A percentile compares a stretch with the other conserved stretches of the same genome.
These are phyloP conservation scores for Rafetus swinhoei DNA, from an alignment of 2,113 vertebrate species.

Conservation along the genomic window DNA sequence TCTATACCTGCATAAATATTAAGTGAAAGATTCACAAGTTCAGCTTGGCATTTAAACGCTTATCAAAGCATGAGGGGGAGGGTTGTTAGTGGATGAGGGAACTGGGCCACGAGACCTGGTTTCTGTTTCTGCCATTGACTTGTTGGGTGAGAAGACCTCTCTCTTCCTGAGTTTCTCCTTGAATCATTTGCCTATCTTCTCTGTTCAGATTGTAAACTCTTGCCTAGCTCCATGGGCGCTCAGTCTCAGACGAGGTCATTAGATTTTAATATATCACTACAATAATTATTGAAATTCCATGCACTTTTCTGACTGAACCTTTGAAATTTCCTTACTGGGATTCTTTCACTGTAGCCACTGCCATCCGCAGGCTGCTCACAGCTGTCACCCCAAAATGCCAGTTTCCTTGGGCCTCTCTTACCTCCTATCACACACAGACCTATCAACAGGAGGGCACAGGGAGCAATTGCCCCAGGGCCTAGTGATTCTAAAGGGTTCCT, in stretches of 20 bases:
- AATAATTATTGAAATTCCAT: neutral
- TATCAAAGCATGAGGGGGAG: neutral
- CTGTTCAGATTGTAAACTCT: neutral
- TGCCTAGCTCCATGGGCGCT: neutral
- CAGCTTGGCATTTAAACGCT: neutral
- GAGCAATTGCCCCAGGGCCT: no score
- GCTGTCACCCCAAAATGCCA: neutral
- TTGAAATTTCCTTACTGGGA: neutral
- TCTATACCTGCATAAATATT: neutral
- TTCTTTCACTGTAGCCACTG: neutral
- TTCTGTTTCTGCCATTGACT: neutral
- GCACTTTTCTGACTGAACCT: neutral
- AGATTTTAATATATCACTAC: accelerated
- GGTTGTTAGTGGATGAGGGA: neutral
- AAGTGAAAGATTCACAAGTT: neutral
- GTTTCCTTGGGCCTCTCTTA: neutral
- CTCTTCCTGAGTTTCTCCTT: neutral
- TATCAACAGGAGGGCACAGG: no score
- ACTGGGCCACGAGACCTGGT: neutral
- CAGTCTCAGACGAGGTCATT: conserved; percentile 1
- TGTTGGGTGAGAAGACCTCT: accelerated
- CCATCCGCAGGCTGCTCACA: no score
- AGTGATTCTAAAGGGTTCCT: no score
- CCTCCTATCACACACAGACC: neutral
- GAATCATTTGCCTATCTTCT: neutral